Percentiles rank a stretch among this genome's conserved stretches.
Conservation (phyloP, 2,888 invertebrate genomes). For the Theristus sp. region DNA sequence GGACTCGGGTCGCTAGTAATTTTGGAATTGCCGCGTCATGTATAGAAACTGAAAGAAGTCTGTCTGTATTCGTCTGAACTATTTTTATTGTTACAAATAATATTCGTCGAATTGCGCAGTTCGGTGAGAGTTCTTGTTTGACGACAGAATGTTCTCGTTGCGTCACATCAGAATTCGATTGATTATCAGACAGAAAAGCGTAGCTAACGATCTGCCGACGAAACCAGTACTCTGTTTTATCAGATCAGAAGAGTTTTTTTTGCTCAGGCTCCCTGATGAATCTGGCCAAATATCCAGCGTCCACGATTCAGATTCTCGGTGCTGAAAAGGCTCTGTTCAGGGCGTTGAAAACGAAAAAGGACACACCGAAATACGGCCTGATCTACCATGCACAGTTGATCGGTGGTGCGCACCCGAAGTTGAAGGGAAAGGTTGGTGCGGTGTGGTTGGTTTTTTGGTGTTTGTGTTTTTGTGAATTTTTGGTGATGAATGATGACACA, state of each 20-base stretch:
- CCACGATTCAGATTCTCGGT: slow-evolving; percentile 89
- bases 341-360: slow-evolving; percentile 85
- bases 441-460: slow-evolving; percentile 5
- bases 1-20: too few species aligned
- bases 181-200: too few species aligned
- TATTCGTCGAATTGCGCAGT: too few species aligned
- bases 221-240: too few species aligned
- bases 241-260: background rate
- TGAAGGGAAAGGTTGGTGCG: slow-evolving; percentile 67
- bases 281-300: slow-evolving; percentile 90
- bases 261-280: slow-evolving; percentile 62
- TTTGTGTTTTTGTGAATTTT: background rate
- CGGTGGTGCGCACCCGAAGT: slow-evolving; percentile 65
- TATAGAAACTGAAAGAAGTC: too few species aligned
- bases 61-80: too few species aligned
- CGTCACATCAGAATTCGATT: too few species aligned
- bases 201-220: too few species aligned
- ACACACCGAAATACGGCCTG: slow-evolving; percentile 95
- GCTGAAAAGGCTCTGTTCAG: slow-evolving; percentile 94
- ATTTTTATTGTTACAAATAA: too few species aligned
- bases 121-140: too few species aligned
- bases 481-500: background rate
- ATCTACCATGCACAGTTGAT: slow-evolving; percentile 89
- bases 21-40: too few species aligned
- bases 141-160: too few species aligned